Evolutionary conservation across 2,888 invertebrate species (phyloP), one percentile per base, ranked within the genome.

Genomic region (Temnothorax rugatulus): DNA sequence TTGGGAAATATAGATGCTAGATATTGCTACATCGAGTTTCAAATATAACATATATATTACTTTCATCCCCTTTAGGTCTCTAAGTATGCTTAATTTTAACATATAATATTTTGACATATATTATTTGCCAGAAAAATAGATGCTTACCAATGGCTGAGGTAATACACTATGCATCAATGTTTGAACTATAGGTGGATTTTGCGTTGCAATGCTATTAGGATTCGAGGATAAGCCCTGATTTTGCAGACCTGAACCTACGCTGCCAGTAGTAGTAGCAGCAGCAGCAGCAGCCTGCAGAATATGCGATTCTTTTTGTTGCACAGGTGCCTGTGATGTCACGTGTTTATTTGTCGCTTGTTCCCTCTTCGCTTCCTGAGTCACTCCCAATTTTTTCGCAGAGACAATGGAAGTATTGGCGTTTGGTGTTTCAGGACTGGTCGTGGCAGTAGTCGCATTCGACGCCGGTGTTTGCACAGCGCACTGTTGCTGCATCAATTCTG

Each of bases 111-210:
- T 64, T 18, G n/a, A 64, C 5, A 38, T 76, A 29, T 29, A 69
- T 69, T 57, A 71, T 29, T 57, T 59, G 21, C 7, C 5, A 71
- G 25, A 79, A 69, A 69, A 21, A 77, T 44, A 57, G 5, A 68
- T 63, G 91, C 93, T 93, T 84, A 94, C 95, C 94, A 95, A 87
- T 91, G 94, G 93, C 89, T 94, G 94, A 88, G 95, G 94, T 93
- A 94, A 92, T 71, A 95, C 95, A 87, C 91, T 94, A 90, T 95
- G 95, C 93, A 94, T 94, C 90, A 95, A 87, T 85, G 94, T 94
- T 90, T 93, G 95, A 93, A 94, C 94, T 86, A 94, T 93, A 61
- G 94, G 93, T 87, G 93, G 88, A 90, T 91, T 94, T 87, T 93
- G 93, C 77, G 93, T 88, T 54, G 93, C 91, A 82, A 93, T 92